Evolutionary conservation across 2,888 invertebrate genomes (phyloP), one percentile per base, ranked within the genome.

Genomic region (Chromoteleia sp.): DNA sequence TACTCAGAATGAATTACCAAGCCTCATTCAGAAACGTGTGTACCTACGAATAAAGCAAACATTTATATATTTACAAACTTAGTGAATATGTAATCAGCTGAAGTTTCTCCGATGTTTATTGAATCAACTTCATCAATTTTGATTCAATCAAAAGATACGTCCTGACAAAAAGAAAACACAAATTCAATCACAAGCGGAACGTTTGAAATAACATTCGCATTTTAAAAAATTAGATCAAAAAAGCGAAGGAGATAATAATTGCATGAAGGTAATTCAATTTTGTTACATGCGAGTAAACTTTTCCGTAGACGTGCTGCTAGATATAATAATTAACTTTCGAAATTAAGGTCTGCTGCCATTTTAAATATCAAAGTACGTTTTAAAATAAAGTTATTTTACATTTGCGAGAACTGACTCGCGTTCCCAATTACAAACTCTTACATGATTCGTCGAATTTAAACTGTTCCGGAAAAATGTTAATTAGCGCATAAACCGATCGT

Each of bases 31-130:
- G 1, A 54, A 33, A 14, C 58, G 21, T 21, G 21, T 39, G 25
- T 58, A 41, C 10, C 54, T 54, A 33, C 17, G 39, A 39, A 58
- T 39, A 58, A 58, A 14, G 58, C 25, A 58, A 58, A 39, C 58
- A 12, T 39, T 58, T 39, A 12, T 6, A 43, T 43, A 59, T 43
- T 33, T 36, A 36, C 36, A 2, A 33, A 41, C 29, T 10, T 25
- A 21, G 15, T 59, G n/a, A 43, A 59, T 59, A 29, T 29, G 15
- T 36, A 29, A 43, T 29, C 56, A 36, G 6, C 6, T 36, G 1
- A 36, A 56, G 19, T 56, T 56, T 19, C 6, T 30, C 12, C 19
- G 5, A 33, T 33, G 56, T 17, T 36, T 36, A 56, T 39, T 36
- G 19, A 17, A 15, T 43, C 29, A 43, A 43, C n/a, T 14, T 29